These are phyloP conservation scores for Drosophila barbarae DNA, from an alignment of 2,888 invertebrate species.

Conservation along the genomic window DNA sequence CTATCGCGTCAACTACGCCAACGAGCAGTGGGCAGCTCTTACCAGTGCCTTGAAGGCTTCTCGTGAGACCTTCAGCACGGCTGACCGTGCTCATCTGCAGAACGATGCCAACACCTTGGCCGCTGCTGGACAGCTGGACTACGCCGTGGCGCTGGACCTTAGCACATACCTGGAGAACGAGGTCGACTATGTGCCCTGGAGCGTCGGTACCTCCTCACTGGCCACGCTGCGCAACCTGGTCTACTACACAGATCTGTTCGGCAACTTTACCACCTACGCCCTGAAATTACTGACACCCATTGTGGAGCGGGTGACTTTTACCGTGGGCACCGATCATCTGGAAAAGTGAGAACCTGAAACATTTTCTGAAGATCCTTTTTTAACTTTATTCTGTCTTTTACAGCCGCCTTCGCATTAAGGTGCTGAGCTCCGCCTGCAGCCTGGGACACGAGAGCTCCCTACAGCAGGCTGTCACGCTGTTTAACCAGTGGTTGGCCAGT, in stretches of 20 bases:
- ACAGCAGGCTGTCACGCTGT: conserved; percentile 82
- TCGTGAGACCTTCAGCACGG: conserved; percentile 80
- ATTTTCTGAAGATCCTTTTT: neutral
- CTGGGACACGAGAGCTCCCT: conserved; percentile 84
- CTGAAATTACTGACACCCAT: conserved; percentile 82
- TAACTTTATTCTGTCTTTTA: neutral
- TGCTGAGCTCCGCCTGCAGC: conserved; percentile 84
- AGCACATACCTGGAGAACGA: conserved; percentile 86
- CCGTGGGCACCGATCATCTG: conserved; percentile 80
- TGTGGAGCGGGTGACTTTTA: conserved; percentile 84
- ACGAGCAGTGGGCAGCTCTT: conserved; percentile 83
- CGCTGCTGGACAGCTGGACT: conserved; percentile 84
- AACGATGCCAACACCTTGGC: conserved; percentile 92
- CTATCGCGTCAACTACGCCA: conserved; percentile 91
- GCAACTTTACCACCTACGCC: conserved; percentile 83
- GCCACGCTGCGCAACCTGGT: conserved; percentile 81
- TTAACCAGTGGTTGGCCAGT: conserved; percentile 83
- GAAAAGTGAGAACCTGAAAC: conserved; percentile 70
- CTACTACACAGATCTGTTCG: conserved; percentile 81
- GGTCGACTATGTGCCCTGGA: conserved; percentile 88
- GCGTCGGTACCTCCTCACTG: conserved; percentile 83
- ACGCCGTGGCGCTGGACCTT: conserved; percentile 85
- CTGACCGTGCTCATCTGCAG: conserved; percentile 89
- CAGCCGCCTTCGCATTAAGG: conserved; percentile 84
- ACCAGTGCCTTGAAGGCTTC: conserved; percentile 75